Conservation (phyloP, 2,113 vertebrate genomes). For the Hystrix brachyura region DNA sequence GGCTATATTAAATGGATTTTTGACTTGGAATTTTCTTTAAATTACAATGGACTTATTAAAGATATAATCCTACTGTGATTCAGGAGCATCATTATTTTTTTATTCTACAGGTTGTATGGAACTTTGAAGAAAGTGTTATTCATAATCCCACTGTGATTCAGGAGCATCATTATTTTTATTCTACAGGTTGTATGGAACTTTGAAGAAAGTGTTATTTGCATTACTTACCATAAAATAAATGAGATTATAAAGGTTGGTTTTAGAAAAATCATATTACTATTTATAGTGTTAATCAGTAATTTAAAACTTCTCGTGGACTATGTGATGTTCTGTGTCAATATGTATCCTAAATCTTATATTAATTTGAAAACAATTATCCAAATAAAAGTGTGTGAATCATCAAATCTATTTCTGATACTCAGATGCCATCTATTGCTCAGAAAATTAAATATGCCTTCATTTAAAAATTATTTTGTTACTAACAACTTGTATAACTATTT, state of each 20-base stretch:
- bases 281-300: not conserved
- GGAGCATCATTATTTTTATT: not conserved
- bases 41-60: not conserved
- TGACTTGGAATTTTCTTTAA: not conserved
- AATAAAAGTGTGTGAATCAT: not conserved
- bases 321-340: not conserved
- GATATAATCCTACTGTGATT: not conserved
- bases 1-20: too few relatives aligned
- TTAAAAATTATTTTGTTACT: not conserved
- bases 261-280: not conserved
- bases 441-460: not conserved
- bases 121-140: not conserved
- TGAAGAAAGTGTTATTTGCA: not conserved
- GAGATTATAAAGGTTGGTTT: not conserved
- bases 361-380: slow-evolving; percentile 16
- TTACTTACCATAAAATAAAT: not conserved
- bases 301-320: not conserved
- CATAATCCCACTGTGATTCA: not conserved
- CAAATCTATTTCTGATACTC: not conserved
- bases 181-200: not conserved
- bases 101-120: not conserved
- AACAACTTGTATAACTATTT: not conserved
- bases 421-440: not conserved
- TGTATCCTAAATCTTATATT: slow-evolving; percentile 2
- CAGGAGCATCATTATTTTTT: not conserved